Base-by-base conservation (phyloP, 2,888 invertebrate genomes). In the Halictus quadricinctus region DNA sequence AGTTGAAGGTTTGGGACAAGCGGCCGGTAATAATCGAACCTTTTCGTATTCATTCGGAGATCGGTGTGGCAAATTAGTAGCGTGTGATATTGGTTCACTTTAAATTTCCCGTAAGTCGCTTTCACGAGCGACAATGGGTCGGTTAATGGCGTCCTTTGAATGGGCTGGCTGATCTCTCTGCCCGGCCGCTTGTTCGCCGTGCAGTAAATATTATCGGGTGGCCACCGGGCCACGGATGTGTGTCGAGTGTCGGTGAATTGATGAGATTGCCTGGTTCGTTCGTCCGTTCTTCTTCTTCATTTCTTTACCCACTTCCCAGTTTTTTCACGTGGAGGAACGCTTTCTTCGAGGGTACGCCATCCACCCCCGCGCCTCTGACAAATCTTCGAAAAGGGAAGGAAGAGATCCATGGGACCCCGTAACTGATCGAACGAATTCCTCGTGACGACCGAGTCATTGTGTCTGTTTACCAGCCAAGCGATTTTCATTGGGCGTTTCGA, bases 141-240 rank as follows among this genome's bases (percentile, higher is more conserved):
- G 58, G 79, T 85, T 82, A 79, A 85, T 79, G 60, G 76, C 76
- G 46, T 75, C 69, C 41, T 79, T 79, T 85, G 70, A 81, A 84
- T 60, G 50, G 72, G 13, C 64, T 79, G 60, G 73, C 41, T 70
- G 75, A 36, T 76, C 58, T 66, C n/a, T 18, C 21, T 29, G 36
- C 18, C 18, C 8, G 64, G n/a, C n/a, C 36, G 13, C 50, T 66
- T 10, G 70, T 77, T 58, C 41, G 43, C 58, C 81, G 76, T n/a
- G 76, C 72, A 79, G 83, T 87, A 87, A 87, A 87, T 87, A 87
- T 86, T 83, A 87, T 86, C 86, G 66, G 36, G 76, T 76, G 76
- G 76, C 8, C 50, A 54, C 50, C 18, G 79, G n/a, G 70, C 41
- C 70, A 81, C 79, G 83, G 80, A 73, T 81, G 74, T 81, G 76